Base-by-base conservation (phyloP, 2,797 vertebrate genomes). In the Tenualosa thibaudeaui region DNA sequence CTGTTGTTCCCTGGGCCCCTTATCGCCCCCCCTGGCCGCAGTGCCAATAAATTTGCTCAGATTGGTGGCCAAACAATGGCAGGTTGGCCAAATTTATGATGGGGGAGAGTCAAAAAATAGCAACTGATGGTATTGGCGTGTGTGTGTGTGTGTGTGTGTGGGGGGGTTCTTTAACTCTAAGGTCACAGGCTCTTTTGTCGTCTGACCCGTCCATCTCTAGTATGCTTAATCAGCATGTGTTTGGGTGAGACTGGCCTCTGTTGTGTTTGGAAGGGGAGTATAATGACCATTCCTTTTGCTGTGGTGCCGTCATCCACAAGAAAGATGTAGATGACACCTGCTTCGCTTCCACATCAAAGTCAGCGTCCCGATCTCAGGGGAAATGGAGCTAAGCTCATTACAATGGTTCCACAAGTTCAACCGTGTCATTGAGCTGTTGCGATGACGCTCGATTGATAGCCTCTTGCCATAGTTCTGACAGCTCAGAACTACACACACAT, bases 1-100 rank as follows among this genome's bases (percentile, higher is more conserved):
- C 88, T 89, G 89, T 88, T 90, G 82, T 86, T 88, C 58, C 54
- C 51, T 46, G 56, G 54, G 49, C 81, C 88, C 85, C 88, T 88
- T 89, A 83, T 81, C 81, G 53, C 81, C 83, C 31, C 15, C 53
- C 53, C 40, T 87, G 86, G 58, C 84, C 58, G 53, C 81, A 26
- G 31, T 81, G 53, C 22, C 85, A 87, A 84, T 85, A 81, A 86
- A 85, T 88, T 85, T 86, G 81, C 50, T 49, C 87, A 84, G 62
- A 83, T 84, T 87, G 84, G 81, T 83, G 88, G 86, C 56, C 49
- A 40, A 56, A 15, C 31, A 19, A 71, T 49, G 46, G 84, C 60
- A 17, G 53, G 24, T 56, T 68, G 0, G 68, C 78, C 83, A 88
- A 86, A 87, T 89, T 86, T 86, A 84, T 81, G 85, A 60, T 81